Conservation (phyloP, 2,113 vertebrate species). For the Potamarius usumacintae region DNA sequence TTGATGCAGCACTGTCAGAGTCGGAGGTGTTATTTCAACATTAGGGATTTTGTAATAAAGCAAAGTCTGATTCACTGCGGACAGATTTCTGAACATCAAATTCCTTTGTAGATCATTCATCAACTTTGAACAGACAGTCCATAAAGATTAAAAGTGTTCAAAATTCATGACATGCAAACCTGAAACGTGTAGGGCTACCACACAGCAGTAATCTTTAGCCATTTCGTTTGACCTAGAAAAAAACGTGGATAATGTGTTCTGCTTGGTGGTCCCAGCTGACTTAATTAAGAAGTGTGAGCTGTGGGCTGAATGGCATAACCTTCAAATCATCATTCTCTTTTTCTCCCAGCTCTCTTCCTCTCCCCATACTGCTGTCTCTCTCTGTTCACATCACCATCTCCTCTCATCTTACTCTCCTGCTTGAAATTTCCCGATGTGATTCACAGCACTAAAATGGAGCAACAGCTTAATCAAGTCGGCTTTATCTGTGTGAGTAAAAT, state of each 20-base stretch:
- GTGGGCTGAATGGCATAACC: constrained; percentile 56
- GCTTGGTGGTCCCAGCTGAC: constrained; percentile 56
- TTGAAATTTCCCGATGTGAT: constrained; percentile 61
- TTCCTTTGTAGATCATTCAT: constrained; percentile 5
- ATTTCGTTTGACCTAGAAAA: constrained; percentile 59
- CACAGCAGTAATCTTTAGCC: constrained; percentile 45
- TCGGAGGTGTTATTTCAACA: neutral
- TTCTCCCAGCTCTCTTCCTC: constrained; percentile 20
- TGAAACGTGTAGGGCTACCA: constrained; percentile 33
- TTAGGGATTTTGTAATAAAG: neutral
- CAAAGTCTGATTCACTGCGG: neutral
- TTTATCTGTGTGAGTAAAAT: constrained; percentile 69
- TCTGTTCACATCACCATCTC: constrained; percentile 56
- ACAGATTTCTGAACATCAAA: constrained; percentile 11
- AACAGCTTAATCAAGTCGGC: constrained; percentile 74
- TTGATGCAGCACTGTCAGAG: neutral
- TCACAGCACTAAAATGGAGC: constrained; percentile 71
- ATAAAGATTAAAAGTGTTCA: constrained; percentile 5
- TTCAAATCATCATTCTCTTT: constrained; percentile 57
- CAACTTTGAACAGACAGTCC: neutral
- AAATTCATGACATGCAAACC: constrained; percentile 26
- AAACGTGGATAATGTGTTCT: constrained; percentile 37
- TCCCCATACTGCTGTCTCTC: neutral
- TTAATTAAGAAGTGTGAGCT: constrained; percentile 61
- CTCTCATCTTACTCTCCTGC: constrained; percentile 39